Conservation (phyloP, 1,140 invertebrate species). For the Bombus confusus region DNA sequence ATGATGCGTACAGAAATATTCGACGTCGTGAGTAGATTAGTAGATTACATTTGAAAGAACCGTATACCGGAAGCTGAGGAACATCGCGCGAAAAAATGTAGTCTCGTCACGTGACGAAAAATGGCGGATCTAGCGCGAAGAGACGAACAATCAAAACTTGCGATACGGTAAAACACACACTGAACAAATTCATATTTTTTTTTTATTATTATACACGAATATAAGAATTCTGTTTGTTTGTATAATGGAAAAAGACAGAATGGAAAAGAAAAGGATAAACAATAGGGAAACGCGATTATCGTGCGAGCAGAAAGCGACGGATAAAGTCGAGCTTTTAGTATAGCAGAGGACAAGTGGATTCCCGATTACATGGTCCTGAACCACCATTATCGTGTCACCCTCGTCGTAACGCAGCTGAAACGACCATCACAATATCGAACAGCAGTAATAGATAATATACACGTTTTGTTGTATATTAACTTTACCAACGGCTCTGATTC, state of each 20-base stretch:
- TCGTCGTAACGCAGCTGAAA: conserved; percentile 43
- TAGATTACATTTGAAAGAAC: background rate
- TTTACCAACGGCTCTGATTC: conserved; percentile 21
- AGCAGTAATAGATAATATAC: conserved; percentile 27
- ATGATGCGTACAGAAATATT: background rate
- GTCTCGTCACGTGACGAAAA: background rate
- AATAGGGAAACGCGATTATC: background rate
- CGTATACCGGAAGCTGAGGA: background rate
- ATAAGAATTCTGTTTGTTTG: background rate
- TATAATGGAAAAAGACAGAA: background rate
- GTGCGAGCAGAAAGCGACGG: background rate
- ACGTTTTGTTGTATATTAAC: conserved; percentile 8
- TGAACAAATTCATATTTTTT: background rate
- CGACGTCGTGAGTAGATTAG: background rate
- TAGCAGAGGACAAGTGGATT: conserved; percentile 18
- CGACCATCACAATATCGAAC: conserved; percentile 37
- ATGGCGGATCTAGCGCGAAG: background rate
- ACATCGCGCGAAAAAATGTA: background rate
- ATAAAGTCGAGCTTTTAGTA: background rate
- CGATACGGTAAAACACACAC: background rate
- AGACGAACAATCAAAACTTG: background rate
- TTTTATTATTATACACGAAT: background rate
- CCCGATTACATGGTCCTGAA: conserved; percentile 26
- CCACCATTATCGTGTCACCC: conserved; percentile 35
- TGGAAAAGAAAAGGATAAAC: background rate